Evolutionary conservation across 2,113 vertebrate genomes (phyloP).

Genomic region (Tinamus guttatus): DNA sequence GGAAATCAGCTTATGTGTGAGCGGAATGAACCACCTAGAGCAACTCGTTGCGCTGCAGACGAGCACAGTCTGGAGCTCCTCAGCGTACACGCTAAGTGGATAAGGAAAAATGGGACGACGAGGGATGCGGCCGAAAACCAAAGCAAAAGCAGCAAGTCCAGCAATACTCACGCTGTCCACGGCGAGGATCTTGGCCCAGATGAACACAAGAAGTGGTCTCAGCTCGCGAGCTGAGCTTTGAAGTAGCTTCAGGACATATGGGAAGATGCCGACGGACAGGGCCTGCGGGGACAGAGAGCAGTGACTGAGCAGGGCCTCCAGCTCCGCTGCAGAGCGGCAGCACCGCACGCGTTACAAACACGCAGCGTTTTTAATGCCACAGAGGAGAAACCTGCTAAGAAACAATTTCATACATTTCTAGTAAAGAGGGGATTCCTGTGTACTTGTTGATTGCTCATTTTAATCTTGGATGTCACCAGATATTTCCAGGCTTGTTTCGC

Average conservation of each 20-base stretch:
- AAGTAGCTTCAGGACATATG: slow-evolving; percentile 95
- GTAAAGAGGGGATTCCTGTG: not conserved
- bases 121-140: not conserved
- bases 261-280: slow-evolving; percentile 96
- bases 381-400: not conserved
- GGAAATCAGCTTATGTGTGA: rapidly evolving
- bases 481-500: not conserved
- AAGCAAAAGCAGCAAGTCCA: not conserved
- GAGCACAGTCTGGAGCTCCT: rapidly evolving
- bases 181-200: slow-evolving; percentile 99
- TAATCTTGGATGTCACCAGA: not conserved
- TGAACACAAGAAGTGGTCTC: slow-evolving; percentile 95
- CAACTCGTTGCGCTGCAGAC: rapidly evolving
- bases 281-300: slow-evolving; percentile 79
- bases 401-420: not conserved
- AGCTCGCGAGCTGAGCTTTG: slow-evolving; percentile 97
- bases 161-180: slow-evolving; percentile 94
- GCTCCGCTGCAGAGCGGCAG: not conserved
- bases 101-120: not conserved
- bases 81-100: not conserved
- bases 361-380: not conserved
- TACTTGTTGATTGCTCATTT: not conserved
- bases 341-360: rapidly evolving
- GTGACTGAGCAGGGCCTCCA: too few species aligned
- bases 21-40: not conserved